These are phyloP conservation scores for Congeria kusceri DNA, from an alignment of 2,888 invertebrate species.

Conservation along the genomic window DNA sequence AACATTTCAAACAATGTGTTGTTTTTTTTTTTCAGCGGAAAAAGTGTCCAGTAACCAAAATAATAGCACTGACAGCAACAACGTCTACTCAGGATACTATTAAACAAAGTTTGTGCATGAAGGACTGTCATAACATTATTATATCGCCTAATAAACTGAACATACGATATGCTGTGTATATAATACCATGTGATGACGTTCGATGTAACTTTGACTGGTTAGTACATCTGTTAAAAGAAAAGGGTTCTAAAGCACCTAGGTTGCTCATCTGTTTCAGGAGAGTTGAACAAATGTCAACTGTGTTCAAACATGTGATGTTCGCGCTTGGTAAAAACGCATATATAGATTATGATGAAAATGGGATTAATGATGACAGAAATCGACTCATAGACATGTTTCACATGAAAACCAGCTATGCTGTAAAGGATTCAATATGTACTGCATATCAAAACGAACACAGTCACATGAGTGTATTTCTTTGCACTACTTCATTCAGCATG, in stretches of 20 bases:
- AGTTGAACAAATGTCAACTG: conserved; percentile 12
- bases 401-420: conserved; percentile 14
- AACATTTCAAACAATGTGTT: no score
- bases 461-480: conserved; percentile 18
- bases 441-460: conserved; percentile 10
- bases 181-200: conserved; percentile 11
- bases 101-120: conserved; percentile 22
- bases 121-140: conserved; percentile 12
- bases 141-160: conserved; percentile 33
- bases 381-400: conserved; percentile 32
- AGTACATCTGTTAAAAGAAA: conserved; percentile 9
- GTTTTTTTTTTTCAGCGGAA: no score
- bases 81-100: conserved; percentile 5
- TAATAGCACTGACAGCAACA: conserved; percentile 29
- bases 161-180: conserved; percentile 21
- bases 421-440: conserved; percentile 6
- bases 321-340: conserved; percentile 15
- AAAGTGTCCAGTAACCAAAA: no score
- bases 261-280: conserved; percentile 23
- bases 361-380: conserved; percentile 26
- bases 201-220: conserved; percentile 34
- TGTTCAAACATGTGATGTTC: conserved; percentile 7
- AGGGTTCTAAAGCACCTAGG: conserved; percentile 16
- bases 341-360: conserved; percentile 9
- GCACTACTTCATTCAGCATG: no score